These are phyloP conservation scores for Trachurus trachurus DNA, from an alignment of 2,797 vertebrate species.

Conservation along the genomic window DNA sequence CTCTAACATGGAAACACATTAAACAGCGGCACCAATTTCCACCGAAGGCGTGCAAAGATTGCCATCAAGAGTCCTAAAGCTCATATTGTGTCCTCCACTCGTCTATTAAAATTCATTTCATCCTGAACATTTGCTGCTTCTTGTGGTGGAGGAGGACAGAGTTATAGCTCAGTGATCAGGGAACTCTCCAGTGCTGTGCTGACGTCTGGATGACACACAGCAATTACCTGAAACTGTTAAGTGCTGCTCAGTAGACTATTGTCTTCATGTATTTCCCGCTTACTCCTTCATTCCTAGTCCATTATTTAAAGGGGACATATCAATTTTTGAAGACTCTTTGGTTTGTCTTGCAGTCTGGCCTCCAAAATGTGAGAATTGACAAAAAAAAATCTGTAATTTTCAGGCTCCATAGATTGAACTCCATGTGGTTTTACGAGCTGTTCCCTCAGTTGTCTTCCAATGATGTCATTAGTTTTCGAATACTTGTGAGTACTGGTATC, in stretches of 20 bases:
- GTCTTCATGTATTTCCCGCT: not conserved
- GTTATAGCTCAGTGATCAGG: not conserved
- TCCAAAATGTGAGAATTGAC: too few species aligned
- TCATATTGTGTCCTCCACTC: conserved; percentile 2
- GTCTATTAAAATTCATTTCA: conserved; percentile 3
- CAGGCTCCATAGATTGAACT: too few species aligned
- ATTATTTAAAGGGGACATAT: too few species aligned
- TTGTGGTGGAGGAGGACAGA: not conserved
- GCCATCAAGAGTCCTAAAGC: conserved; percentile 38
- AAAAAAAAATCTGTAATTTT: too few species aligned
- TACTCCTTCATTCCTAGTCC: too few species aligned
- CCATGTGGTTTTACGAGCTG: too few species aligned
- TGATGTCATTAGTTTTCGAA: too few species aligned
- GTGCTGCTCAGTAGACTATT: not conserved
- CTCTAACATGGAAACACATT: conserved; percentile 19
- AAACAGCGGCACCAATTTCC: conserved; percentile 35
- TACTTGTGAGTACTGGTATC: too few species aligned
- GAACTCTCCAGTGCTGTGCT: not conserved
- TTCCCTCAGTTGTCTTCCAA: too few species aligned
- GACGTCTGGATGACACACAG: not conserved
- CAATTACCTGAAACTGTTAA: conserved; percentile 8
- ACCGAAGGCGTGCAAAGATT: conserved; percentile 29
- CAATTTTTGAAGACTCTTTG: too few species aligned
- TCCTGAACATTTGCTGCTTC: not conserved
- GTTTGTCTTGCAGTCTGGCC: not conserved